Percentiles rank a stretch among this genome's conserved stretches.
Evolutionary conservation across 2,113 vertebrate genomes (phyloP).

Genomic region (Rhegmatorhina hoffmannsi): DNA sequence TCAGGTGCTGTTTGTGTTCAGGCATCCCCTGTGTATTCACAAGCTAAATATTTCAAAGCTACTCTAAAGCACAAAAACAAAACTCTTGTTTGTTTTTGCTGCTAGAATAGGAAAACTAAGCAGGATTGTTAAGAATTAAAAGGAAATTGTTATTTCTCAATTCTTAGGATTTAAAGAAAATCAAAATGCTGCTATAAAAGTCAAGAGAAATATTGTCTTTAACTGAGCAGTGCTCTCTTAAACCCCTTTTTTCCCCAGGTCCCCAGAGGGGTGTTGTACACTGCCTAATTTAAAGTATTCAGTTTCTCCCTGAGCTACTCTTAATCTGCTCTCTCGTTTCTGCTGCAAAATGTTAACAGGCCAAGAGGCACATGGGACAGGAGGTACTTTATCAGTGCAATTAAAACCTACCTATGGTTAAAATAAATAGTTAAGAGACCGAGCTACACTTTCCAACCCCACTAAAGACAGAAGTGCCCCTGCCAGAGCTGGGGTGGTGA

Average conservation of each 20-base stretch:
- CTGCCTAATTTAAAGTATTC: conserved; percentile 74
- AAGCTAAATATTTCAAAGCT: background rate
- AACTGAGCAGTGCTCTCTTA: conserved; percentile 22
- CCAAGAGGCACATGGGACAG: conserved; percentile 72
- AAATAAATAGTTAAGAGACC: conserved; percentile 73
- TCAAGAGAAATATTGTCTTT: background rate
- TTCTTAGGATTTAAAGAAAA: background rate
- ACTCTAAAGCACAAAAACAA: background rate
- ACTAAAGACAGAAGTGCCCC: conserved; percentile 55
- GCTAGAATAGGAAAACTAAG: conserved; percentile 6
- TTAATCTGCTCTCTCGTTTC: conserved; percentile 74
- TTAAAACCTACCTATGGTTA: conserved; percentile 74
- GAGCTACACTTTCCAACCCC: conserved; percentile 53
- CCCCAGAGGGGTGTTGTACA: conserved; percentile 63
- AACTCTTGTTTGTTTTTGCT: conserved; percentile 20
- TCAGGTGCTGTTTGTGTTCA: conserved; percentile 23
- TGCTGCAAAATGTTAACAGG: conserved; percentile 75
- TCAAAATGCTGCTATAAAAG: background rate
- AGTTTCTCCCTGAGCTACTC: conserved; percentile 72
- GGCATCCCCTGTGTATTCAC: background rate
- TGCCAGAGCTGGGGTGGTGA: conserved; percentile 60
- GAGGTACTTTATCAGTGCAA: conserved; percentile 76
- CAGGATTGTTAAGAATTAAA: background rate
- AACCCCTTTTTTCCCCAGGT: conserved; percentile 2
- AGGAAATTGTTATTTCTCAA: background rate